Evolutionary conservation across 2,797 vertebrate species (phyloP), one percentile per base, ranked within the genome.

Genomic region (Lacerta viridis): DNA sequence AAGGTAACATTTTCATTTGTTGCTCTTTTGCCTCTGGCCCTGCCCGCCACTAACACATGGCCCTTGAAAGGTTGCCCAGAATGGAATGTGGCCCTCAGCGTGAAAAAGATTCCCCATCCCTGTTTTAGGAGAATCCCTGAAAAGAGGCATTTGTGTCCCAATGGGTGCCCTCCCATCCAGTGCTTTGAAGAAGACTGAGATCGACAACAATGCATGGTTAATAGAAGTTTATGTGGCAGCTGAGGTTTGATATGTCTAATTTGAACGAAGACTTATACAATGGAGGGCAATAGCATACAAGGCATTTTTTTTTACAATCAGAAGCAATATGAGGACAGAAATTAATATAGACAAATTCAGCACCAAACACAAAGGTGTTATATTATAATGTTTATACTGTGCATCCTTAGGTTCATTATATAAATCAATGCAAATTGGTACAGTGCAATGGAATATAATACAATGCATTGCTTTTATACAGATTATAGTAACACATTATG

Each of bases 181-280:
- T 5, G 11, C n/a, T 61, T 61, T 29, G 27, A 8, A 74, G 43
- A 82, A 36, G 29, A 46, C 3, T 11, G n/a, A 46, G 69, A 55
- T 55, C 13, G 55, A 41, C 11, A 72, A 80, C 17, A 80, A 66
- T 17, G 39, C 9, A 15, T n/a, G 13, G 9, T 15, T 25, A n/a
- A 20, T 8, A 83, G 18, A 36, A 27, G 9, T 90, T 87, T 85
- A 90, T 87, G n/a, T 41, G 76, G 69, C 46, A 85, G 76, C 25
- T 50, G 55, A 59, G 46, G 11, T 9, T n/a, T 46, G 46, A 75
- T 2, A 83, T 8, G 76, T 59, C 71, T 20, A 50, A 11, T 33
- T 59, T 17, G 5, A 15, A 41, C 5, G 1, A 66, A 75, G 7
- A 72, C 15, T 72, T 25, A 36, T 33, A 72, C 29, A 18, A 33